Evolutionary conservation across 23 tunicate species (phyloP), one percentile per base, ranked within the genome.

Genomic region (Styela plicata): DNA sequence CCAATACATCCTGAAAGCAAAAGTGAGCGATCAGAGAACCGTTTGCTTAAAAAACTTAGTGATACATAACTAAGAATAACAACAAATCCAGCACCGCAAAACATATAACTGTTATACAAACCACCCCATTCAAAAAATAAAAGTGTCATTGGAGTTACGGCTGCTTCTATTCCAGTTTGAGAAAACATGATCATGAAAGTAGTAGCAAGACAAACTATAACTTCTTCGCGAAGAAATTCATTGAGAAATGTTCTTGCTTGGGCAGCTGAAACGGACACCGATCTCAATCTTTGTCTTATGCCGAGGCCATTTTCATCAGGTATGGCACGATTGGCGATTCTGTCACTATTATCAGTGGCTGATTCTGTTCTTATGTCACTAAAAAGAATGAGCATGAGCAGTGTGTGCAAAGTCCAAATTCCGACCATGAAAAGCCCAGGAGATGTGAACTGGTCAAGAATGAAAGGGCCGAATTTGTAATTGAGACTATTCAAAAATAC

Each of bases 351-450:
- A 22, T n/a, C 23, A 71, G 77, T 27, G 26, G 32, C 36, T 34
- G 77, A 3, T 3, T 26, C 29, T 32, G 24, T 71, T 34, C 69
- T 24, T 2, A 84, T 37, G 3, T 91, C 97, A 22, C 62, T 74
- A 78, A 86, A 91, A 13, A 86, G 37, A 31, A 83, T 33, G 1
- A 83, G 16, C 73, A 91, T 65, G 35, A 83, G 31, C 26, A 91
- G 0, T 10, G 76, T 69, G 64, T 91, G 90, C 0, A 91, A 63
- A 65, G 37, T 36, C 97, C 97, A 91, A 20, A 91, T 31, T 19
- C 69, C 23, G n/a, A 84, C 97, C 97, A 91, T 91, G 68, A 91
- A 83, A 3, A 91, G 52, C 69, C 97, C 97, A 27, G 91, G 89
- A 16, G 79, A 82, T 0, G 97, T 84, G 36, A 64, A 80, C 2